Conservation (phyloP, 1,140 invertebrate species). For the Lanistes nyassanus region DNA sequence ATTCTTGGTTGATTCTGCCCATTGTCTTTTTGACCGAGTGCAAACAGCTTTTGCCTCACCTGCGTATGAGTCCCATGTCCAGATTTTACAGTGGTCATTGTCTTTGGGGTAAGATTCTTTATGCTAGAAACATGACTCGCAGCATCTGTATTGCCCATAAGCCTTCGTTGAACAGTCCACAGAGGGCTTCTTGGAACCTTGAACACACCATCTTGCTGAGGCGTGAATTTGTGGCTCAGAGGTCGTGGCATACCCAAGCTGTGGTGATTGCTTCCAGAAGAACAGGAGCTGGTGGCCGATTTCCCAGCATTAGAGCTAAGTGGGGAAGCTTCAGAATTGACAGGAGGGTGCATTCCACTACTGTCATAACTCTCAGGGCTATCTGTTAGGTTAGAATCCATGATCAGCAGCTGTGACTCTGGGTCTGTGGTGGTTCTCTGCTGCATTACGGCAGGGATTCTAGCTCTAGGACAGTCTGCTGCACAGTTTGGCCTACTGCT, state of each 20-base stretch:
- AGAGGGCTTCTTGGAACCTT: too few species aligned
- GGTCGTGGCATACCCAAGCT: too few species aligned
- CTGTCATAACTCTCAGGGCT: constrained; percentile 55
- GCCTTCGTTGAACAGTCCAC: too few species aligned
- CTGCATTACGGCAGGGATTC: too few species aligned
- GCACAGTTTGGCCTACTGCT: neutral
- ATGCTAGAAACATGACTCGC: constrained; percentile 17
- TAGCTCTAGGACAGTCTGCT: too few species aligned
- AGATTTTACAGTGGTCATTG: constrained; percentile 29
- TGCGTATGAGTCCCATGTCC: constrained; percentile 34
- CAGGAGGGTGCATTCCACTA: constrained; percentile 55
- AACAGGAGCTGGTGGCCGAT: constrained; percentile 35
- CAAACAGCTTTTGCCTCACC: constrained; percentile 45
- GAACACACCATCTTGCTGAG: too few species aligned
- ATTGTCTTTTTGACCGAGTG: constrained; percentile 20
- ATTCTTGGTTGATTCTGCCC: constrained; percentile 40
- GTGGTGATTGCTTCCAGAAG: constrained; percentile 20
- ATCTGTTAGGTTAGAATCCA: constrained; percentile 52
- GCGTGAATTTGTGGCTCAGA: too few species aligned
- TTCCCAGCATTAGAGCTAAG: constrained; percentile 42
- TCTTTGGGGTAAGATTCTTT: constrained; percentile 37
- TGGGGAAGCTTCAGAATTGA: constrained; percentile 52
- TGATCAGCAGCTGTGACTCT: neutral
- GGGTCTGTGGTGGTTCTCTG: too few species aligned
- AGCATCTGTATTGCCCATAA: neutral